Conservation (phyloP, 1,140 invertebrate species). For the Atopsyche davidsoni region DNA sequence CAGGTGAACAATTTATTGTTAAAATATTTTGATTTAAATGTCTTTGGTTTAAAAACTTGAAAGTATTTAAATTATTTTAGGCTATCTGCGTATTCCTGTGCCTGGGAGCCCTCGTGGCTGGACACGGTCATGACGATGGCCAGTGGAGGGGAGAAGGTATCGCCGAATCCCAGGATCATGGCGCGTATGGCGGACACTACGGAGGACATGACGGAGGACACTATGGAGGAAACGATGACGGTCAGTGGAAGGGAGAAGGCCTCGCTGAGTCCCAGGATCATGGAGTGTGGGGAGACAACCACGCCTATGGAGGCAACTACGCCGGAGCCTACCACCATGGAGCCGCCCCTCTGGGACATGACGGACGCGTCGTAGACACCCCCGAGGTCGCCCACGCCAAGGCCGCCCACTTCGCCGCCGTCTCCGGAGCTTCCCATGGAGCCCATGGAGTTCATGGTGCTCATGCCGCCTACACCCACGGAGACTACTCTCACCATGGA, state of each 20-base stretch:
- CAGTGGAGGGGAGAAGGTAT: conserved; percentile 17
- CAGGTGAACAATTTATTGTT: not conserved
- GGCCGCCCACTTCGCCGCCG: conserved; percentile 38
- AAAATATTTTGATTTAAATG: not conserved
- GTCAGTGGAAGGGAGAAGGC: conserved; percentile 27
- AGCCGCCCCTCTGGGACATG: conserved; percentile 28
- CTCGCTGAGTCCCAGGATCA: conserved; percentile 11
- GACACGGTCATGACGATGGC: conserved; percentile 1
- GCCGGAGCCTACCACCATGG: conserved; percentile 24
- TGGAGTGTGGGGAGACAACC: conserved; percentile 1
- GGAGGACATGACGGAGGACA: not conserved
- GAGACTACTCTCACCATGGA: no score
- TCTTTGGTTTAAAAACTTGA: not conserved
- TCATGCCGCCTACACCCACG: no score
- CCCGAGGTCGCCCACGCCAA: conserved; percentile 44
- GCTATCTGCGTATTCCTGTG: conserved; percentile 8
- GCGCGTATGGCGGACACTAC: not conserved
- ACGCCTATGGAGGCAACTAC: not conserved
- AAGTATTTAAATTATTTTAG: conserved; percentile 1
- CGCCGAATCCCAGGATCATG: conserved; percentile 1
- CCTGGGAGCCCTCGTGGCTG: conserved; percentile 7
- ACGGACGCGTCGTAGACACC: conserved; percentile 40
- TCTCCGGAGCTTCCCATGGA: conserved; percentile 31
- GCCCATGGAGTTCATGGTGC: not conserved
- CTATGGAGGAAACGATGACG: conserved; percentile 10